Percentiles rank a stretch among this genome's conserved stretches.
Evolutionary conservation across 2,888 invertebrate species (phyloP).

Genomic region (Cloeon dipterum): DNA sequence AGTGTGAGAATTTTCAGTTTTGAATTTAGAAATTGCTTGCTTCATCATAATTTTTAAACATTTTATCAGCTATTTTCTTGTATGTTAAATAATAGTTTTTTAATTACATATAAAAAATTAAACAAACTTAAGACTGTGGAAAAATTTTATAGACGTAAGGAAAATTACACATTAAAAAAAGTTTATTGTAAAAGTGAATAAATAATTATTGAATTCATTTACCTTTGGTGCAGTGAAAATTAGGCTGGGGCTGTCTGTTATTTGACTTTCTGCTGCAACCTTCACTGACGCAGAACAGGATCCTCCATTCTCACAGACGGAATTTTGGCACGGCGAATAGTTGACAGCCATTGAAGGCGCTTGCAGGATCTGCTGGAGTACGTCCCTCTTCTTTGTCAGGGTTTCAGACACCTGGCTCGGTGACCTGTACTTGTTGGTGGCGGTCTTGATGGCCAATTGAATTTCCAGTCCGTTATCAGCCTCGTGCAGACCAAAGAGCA

Average conservation of each 20-base stretch:
- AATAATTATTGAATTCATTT: too few species aligned
- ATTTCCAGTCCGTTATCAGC: constrained; percentile 37
- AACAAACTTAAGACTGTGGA: too few species aligned
- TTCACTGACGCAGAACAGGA: constrained; percentile 45
- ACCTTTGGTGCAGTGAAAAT: constrained; percentile 71
- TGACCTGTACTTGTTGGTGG: constrained; percentile 28
- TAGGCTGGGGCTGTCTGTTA: constrained; percentile 56
- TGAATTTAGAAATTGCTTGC: too few species aligned
- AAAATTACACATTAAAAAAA: too few species aligned
- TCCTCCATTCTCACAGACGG: constrained; percentile 57
- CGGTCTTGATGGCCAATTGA: constrained; percentile 32
- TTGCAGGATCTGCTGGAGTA: constrained; percentile 37
- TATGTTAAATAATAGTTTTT: too few species aligned
- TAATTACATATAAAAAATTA: too few species aligned
- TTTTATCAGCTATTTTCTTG: too few species aligned
- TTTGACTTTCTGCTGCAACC: constrained; percentile 33
- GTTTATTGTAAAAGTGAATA: too few species aligned
- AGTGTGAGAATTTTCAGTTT: too few species aligned
- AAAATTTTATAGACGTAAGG: too few species aligned
- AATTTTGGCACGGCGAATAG: constrained; percentile 46
- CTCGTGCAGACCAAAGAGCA: constrained; percentile 53
- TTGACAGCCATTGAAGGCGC: constrained; percentile 36
- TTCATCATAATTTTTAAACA: too few species aligned
- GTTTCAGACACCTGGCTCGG: constrained; percentile 39
- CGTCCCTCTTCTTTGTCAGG: constrained; percentile 36